A percentile compares a stretch with the other conserved stretches of the same genome.
Conservation (phyloP, 2,888 invertebrate species). For the Reticulitermes lucifugus region DNA sequence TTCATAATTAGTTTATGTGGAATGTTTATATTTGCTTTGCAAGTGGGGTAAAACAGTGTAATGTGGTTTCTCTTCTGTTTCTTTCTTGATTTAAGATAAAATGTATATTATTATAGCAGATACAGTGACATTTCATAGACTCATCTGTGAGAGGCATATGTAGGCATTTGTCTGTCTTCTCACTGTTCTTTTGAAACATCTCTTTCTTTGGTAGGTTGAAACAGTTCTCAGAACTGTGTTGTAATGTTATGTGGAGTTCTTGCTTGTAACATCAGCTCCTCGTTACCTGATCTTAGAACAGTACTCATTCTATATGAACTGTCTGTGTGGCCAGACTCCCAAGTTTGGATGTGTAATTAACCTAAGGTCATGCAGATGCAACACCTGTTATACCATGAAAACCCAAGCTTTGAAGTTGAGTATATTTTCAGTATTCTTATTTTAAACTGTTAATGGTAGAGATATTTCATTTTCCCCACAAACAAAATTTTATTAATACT, state of each 20-base stretch:
- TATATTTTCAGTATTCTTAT: slow-evolving; percentile 24
- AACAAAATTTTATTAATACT: not conserved
- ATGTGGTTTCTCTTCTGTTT: slow-evolving; percentile 36
- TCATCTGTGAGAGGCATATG: not conserved
- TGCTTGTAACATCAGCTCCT: slow-evolving; percentile 40
- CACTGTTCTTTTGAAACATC: not conserved
- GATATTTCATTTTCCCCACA: slow-evolving; percentile 10
- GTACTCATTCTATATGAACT: slow-evolving; percentile 24
- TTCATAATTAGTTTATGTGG: slow-evolving; percentile 37
- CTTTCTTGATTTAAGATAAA: slow-evolving; percentile 33
- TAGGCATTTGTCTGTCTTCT: not conserved
- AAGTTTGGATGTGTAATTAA: slow-evolving; percentile 31
- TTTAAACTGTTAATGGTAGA: slow-evolving; percentile 28
- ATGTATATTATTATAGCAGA: not conserved
- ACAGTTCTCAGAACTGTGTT: not conserved
- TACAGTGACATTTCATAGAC: not conserved
- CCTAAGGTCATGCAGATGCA: slow-evolving; percentile 37
- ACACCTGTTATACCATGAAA: slow-evolving; percentile 13
- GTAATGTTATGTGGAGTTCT: not conserved
- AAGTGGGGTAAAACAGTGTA: slow-evolving; percentile 34
- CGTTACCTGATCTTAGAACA: slow-evolving; percentile 35
- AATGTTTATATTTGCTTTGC: slow-evolving; percentile 38
- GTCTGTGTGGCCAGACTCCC: slow-evolving; percentile 27
- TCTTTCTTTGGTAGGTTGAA: not conserved
- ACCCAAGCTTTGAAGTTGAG: slow-evolving; percentile 5